These are phyloP conservation scores for Agelaius phoeniceus DNA, from an alignment of 2,113 vertebrate genomes.

Conservation along the genomic window DNA sequence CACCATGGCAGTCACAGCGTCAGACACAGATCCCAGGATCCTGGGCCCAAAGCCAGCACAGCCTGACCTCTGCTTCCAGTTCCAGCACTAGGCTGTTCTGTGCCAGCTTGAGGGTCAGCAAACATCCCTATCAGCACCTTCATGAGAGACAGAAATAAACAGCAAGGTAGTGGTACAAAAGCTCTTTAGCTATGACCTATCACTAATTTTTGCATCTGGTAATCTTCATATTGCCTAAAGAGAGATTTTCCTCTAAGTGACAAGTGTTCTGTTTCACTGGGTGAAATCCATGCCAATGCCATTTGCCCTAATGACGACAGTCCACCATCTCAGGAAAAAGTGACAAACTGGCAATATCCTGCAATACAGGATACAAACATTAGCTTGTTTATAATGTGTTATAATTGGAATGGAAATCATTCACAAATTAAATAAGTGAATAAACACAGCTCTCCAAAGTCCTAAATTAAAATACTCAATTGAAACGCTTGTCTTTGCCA, in stretches of 20 bases:
- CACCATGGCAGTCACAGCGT: background rate
- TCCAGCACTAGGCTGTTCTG: conserved; percentile 21
- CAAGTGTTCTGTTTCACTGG: background rate
- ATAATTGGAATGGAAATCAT: conserved; percentile 20
- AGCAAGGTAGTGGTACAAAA: background rate
- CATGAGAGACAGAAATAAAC: background rate
- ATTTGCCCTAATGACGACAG: background rate
- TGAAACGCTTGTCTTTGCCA: background rate
- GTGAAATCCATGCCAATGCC: background rate
- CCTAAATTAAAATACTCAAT: conserved; percentile 23
- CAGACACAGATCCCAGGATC: background rate
- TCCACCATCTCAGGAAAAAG: background rate
- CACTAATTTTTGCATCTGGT: background rate
- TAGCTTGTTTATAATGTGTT: background rate
- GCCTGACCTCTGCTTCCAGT: background rate
- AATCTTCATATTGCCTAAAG: background rate
- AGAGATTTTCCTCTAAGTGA: background rate
- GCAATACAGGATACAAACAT: background rate
- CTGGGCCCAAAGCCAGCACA: background rate
- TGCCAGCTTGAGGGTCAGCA: conserved; percentile 4
- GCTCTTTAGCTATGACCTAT: background rate
- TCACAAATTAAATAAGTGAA: conserved; percentile 26
- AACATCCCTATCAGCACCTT: background rate
- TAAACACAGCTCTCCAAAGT: conserved; percentile 1
- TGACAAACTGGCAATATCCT: background rate